These are phyloP conservation scores for Lasioglossum leucozonium DNA, from an alignment of 2,888 invertebrate genomes.

Conservation along the genomic window DNA sequence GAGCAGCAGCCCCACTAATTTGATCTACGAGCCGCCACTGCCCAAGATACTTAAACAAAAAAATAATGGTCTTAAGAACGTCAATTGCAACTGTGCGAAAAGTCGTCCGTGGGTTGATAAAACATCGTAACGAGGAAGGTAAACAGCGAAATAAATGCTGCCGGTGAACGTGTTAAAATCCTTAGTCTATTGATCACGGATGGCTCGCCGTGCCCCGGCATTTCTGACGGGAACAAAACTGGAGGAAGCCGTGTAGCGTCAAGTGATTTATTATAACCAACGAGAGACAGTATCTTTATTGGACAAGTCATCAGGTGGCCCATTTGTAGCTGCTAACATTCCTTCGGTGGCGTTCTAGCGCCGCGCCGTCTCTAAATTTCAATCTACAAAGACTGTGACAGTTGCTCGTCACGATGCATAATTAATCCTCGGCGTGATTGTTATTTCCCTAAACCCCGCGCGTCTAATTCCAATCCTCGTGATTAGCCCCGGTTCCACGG, in stretches of 20 bases:
- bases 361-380: not conserved
- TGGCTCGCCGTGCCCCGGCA: not conserved
- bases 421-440: slow-evolving; percentile 15
- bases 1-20: too few species aligned
- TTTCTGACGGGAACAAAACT: not conserved
- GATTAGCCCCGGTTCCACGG: not conserved
- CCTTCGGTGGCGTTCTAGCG: not conserved
- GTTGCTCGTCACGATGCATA: slow-evolving; percentile 15
- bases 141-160: too few species aligned
- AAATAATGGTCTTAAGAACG: too few species aligned
- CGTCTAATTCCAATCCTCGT: slow-evolving; percentile 15
- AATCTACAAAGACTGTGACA: not conserved
- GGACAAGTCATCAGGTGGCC: not conserved
- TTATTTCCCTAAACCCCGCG: slow-evolving; percentile 2
- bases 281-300: not conserved
- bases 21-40: too few species aligned
- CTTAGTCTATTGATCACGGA: not conserved
- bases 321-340: slow-evolving; percentile 4
- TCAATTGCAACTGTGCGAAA: too few species aligned
- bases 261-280: not conserved
- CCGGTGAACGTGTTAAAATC: too few species aligned
- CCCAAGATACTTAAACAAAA: too few species aligned
- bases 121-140: too few species aligned
- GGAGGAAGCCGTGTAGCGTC: not conserved
- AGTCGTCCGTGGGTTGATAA: too few species aligned